Percentiles rank a stretch among this genome's conserved stretches.
These are phyloP conservation scores for Leptopilina drosophilae DNA, from an alignment of 2,888 invertebrate genomes.

Conservation along the genomic window DNA sequence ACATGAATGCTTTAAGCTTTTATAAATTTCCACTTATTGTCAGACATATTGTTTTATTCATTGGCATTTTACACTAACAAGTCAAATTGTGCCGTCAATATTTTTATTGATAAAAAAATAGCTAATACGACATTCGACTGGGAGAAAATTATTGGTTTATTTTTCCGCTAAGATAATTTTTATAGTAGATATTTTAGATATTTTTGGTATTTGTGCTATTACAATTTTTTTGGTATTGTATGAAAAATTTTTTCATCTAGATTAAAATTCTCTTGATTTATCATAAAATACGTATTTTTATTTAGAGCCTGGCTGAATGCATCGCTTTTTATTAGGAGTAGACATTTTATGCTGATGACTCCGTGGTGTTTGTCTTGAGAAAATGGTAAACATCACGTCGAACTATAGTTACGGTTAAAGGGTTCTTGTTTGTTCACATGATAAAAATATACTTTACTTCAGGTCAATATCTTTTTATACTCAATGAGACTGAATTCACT, in stretches of 20 bases:
- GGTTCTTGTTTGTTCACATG: background rate
- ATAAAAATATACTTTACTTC: background rate
- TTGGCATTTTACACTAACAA: background rate
- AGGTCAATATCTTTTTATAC: background rate
- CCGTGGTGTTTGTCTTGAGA: slow-evolving; percentile 5
- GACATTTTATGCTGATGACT: background rate
- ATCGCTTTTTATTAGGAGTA: background rate
- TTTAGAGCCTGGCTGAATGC: no score
- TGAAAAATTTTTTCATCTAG: no score
- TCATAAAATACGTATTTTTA: no score
- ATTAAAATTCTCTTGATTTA: no score
- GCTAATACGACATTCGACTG: no score
- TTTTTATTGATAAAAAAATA: background rate
- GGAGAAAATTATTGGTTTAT: no score
- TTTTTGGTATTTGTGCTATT: no score
- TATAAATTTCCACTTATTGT: background rate
- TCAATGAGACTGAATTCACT: background rate
- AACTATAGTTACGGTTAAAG: background rate
- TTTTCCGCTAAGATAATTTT: no score
- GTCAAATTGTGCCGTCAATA: background rate
- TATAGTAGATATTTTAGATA: no score
- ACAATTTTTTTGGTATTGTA: no score
- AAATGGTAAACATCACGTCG: slow-evolving; percentile 13
- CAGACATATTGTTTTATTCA: background rate
- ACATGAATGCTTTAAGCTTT: slow-evolving; percentile 1